These are phyloP conservation scores for Leptura quadrifasciata DNA, from an alignment of 2,888 invertebrate species.

Conservation along the genomic window DNA sequence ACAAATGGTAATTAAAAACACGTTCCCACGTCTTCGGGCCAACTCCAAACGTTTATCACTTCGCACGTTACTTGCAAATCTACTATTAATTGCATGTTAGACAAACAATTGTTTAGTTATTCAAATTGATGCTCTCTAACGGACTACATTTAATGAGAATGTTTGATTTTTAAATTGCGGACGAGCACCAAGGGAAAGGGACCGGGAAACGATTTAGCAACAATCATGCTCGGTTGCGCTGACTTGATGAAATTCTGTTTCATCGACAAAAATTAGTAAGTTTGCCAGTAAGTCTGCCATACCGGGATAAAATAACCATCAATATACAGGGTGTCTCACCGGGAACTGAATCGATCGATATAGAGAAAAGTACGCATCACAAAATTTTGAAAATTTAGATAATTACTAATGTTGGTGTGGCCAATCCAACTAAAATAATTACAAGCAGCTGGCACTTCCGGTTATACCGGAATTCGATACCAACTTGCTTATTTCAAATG, in stretches of 20 bases:
- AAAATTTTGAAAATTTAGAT: too few species aligned
- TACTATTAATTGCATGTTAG: conserved; percentile 63
- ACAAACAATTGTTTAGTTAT: conserved; percentile 59
- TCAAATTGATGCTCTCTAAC: conserved; percentile 45
- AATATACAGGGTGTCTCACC: too few species aligned
- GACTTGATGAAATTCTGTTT: not conserved
- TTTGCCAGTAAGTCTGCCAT: not conserved
- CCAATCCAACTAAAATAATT: too few species aligned
- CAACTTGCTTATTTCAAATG: too few species aligned
- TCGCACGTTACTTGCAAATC: conserved; percentile 59
- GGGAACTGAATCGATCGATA: too few species aligned
- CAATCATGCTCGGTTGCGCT: not conserved
- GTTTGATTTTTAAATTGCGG: conserved; percentile 10
- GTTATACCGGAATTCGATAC: too few species aligned
- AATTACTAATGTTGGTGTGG: too few species aligned
- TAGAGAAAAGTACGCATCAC: too few species aligned
- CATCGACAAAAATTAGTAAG: not conserved
- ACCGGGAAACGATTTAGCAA: not conserved
- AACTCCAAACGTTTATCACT: conserved; percentile 61
- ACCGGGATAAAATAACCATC: too few species aligned
- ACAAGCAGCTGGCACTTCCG: too few species aligned
- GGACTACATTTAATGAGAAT: conserved; percentile 23
- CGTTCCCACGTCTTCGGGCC: conserved; percentile 59
- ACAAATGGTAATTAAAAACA: conserved; percentile 60
- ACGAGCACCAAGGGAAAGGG: not conserved